Percentiles rank a stretch among this genome's conserved stretches.
Conservation (phyloP, 2,888 invertebrate genomes). For the Catocala nupta region DNA sequence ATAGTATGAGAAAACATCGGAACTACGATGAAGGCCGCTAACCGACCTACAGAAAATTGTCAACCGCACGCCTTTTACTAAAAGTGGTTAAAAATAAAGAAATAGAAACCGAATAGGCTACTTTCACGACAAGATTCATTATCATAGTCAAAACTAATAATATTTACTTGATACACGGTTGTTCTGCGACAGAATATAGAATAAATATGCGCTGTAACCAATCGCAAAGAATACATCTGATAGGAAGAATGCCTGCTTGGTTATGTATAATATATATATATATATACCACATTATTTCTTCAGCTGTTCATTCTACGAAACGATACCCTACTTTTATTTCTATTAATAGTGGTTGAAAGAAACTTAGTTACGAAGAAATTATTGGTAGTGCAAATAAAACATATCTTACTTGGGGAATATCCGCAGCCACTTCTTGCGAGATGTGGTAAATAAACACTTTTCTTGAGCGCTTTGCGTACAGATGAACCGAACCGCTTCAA, state of each 20-base stretch:
- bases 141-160: background rate
- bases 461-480: slow-evolving; percentile 41
- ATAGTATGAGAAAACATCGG: background rate
- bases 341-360: background rate
- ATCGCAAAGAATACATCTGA: background rate
- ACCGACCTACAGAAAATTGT: background rate
- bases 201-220: background rate
- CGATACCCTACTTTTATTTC: background rate
- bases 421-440: slow-evolving; percentile 38
- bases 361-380: slow-evolving; percentile 2
- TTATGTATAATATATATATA: too few relatives aligned
- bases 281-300: background rate
- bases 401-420: slow-evolving; percentile 65
- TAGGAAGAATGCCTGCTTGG: background rate
- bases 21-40: background rate
- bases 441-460: slow-evolving; percentile 51
- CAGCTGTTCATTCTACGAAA: background rate
- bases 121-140: background rate
- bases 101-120: background rate
- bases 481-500: slow-evolving; percentile 47
- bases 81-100: background rate
- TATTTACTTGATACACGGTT: background rate
- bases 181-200: background rate
- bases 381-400: slow-evolving; percentile 7
- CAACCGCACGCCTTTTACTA: background rate